Evolutionary conservation across 2,888 invertebrate species (phyloP), one percentile per base, ranked within the genome.

Genomic region (Callimorpha dominula): DNA sequence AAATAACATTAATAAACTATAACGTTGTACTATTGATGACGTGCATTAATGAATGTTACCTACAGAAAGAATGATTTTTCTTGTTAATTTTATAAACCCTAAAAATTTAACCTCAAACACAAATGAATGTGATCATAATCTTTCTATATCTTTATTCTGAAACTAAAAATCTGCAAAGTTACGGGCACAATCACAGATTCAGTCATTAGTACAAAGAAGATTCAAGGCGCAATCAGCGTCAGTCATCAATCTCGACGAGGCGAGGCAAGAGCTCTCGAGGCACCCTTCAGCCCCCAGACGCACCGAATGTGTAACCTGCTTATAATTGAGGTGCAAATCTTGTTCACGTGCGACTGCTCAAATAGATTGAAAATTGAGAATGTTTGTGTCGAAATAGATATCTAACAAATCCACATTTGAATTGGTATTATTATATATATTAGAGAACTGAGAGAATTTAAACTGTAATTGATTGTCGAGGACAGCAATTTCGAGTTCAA

Each of bases 281-380:
- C 65, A 60, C 65, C 65, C 79, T 17, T 11, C 42, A 42, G 49
- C 40, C 64, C 14, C 57, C 14, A 7, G 65, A 66, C 15, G 65
- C 65, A 15, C 62, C 60, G n/a, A 64, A 68, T 74, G 71, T 78
- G 74, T 74, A 79, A 67, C 72, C 63, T 73, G 54, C 68, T 75
- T 86, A 74, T 84, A 82, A 83, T 84, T 78, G 65, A 83, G 82
- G 81, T 81, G 84, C 75, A 79, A 82, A 86, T 86, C 76, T 76
- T 81, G 77, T 83, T 85, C 70, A 76, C 69, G 69, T 66, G 75
- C 75, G 73, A 74, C 65, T 75, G 78, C 73, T 76, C 80, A 76
- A 81, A 79, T 77, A 77, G 74, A 72, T 79, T 75, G 64, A 65
- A 64, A 69, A 65, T 60, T 71, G 79, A 65, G 62, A 54, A 70